These are phyloP conservation scores for Sakesphorus luctuosus DNA, from an alignment of 2,113 vertebrate species.

Conservation along the genomic window DNA sequence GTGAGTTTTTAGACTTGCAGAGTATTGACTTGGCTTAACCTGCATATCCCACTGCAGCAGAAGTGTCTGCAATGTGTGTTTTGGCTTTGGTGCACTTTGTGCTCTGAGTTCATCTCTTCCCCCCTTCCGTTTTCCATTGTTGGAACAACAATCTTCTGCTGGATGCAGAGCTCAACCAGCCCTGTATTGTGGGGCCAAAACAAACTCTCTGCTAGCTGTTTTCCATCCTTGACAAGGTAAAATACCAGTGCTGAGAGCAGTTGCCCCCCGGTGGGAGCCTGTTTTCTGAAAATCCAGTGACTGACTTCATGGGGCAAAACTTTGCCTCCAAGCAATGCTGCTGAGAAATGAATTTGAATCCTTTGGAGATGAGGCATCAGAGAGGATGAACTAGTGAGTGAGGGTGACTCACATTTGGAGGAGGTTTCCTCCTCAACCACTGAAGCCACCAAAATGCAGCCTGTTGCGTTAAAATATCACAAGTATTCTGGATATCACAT, in stretches of 20 bases:
- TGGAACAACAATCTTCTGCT: constrained; percentile 54
- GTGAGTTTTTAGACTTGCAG: neutral
- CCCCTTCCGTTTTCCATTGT: constrained; percentile 46
- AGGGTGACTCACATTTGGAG: neutral
- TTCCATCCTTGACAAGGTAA: constrained; percentile 37
- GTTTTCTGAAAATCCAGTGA: neutral
- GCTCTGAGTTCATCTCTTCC: constrained; percentile 35
- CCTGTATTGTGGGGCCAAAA: constrained; percentile 46
- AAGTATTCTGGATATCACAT: rapidly evolving
- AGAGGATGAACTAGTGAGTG: neutral
- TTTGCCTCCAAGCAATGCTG: neutral
- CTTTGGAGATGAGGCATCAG: neutral
- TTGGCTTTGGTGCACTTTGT: neutral
- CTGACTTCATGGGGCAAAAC: neutral
- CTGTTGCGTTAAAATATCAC: neutral
- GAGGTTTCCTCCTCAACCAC: rapidly evolving
- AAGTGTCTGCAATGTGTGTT: constrained; percentile 1
- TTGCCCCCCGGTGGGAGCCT: neutral
- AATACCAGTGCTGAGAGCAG: neutral
- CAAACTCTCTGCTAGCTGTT: neutral
- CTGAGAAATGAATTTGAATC: neutral
- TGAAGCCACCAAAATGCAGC: neutral
- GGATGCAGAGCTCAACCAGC: neutral
- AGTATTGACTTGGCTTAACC: constrained; percentile 17
- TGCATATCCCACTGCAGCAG: neutral